These are phyloP conservation scores for Drosophila pseudoobscura DNA, from an alignment of 1,140 invertebrate genomes.

Conservation along the genomic window DNA sequence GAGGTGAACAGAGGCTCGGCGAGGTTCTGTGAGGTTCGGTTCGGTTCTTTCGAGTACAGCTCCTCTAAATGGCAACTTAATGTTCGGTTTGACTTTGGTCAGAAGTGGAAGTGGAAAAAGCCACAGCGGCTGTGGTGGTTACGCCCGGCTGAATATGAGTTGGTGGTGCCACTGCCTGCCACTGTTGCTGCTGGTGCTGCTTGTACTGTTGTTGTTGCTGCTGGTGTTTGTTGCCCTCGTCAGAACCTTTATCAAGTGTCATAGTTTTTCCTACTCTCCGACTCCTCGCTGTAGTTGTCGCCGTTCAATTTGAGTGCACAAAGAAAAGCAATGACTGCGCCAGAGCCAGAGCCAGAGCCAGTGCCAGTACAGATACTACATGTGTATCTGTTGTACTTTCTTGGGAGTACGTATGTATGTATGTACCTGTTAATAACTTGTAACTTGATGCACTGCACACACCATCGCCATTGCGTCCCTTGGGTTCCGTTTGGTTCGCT, in stretches of 20 bases:
- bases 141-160: slow-evolving; percentile 58
- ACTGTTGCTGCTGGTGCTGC: slow-evolving; percentile 24
- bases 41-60: slow-evolving; percentile 35
- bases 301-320: slow-evolving; percentile 74
- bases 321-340: slow-evolving; percentile 61
- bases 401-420: slow-evolving; percentile 41
- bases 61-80: slow-evolving; percentile 64
- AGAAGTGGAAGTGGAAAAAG: slow-evolving; percentile 2
- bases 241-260: slow-evolving; percentile 67
- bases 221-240: slow-evolving; percentile 38
- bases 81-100: slow-evolving; percentile 57
- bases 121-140: slow-evolving; percentile 42
- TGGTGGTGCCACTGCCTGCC: slow-evolving; percentile 21
- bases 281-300: slow-evolving; percentile 52
- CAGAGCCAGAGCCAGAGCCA: neutral
- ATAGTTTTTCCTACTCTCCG: slow-evolving; percentile 34
- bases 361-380: neutral
- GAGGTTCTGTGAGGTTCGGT: slow-evolving; percentile 28
- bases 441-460: slow-evolving; percentile 49
- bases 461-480: slow-evolving; percentile 29
- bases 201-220: slow-evolving; percentile 10
- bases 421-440: slow-evolving; percentile 60
- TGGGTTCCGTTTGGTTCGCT: slow-evolving; percentile 3
- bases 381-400: slow-evolving; percentile 43
- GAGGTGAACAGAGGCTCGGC: slow-evolving; percentile 8